Conservation (phyloP, 30 jellyfish, hydroid and myxozoan genomes). For the Cassiopea xamachana region DNA sequence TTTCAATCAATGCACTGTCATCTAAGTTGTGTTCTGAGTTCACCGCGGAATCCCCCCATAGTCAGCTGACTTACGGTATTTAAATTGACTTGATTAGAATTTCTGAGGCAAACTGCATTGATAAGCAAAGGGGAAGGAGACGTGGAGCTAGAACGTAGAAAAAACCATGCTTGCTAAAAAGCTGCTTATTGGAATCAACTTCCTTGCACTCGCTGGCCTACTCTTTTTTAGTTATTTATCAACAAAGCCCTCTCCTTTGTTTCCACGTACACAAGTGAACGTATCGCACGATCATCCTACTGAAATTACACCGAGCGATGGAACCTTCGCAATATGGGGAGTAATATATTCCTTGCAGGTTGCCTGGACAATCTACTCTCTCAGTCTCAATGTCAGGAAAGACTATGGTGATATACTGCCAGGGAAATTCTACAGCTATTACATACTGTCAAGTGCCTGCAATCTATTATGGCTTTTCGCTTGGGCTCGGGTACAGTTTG, state of each 20-base stretch:
- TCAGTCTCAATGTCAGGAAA: slow-evolving; percentile 31
- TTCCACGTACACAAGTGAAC: slow-evolving; percentile 44
- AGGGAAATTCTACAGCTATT: slow-evolving; percentile 47
- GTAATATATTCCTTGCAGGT: slow-evolving; percentile 24
- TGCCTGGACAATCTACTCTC: slow-evolving; percentile 32
- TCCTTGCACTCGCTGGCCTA: slow-evolving; percentile 19
- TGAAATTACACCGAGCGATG: slow-evolving; percentile 59
- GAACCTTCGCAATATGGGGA: slow-evolving; percentile 59
- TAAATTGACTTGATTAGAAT: no score
- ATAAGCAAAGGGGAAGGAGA: not conserved
- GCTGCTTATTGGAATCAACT: slow-evolving; percentile 31
- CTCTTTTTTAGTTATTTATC: slow-evolving; percentile 25
- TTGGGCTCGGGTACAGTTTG: slow-evolving; percentile 62
- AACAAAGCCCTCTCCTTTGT: slow-evolving; percentile 36
- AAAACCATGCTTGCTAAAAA: slow-evolving; percentile 26
- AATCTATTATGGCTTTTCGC: slow-evolving; percentile 56
- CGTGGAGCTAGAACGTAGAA: no score
- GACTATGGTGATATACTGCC: slow-evolving; percentile 54
- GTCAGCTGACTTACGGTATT: not conserved
- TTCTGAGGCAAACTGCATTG: not conserved
- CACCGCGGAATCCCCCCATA: not conserved
- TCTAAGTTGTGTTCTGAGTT: no score
- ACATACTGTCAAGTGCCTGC: slow-evolving; percentile 43
- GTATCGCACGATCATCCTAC: slow-evolving; percentile 38
- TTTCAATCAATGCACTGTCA: no score